phyloP scores from a whole-genome alignment of 2,888 invertebrate species.

The Micoletzkya japonica region DNA sequence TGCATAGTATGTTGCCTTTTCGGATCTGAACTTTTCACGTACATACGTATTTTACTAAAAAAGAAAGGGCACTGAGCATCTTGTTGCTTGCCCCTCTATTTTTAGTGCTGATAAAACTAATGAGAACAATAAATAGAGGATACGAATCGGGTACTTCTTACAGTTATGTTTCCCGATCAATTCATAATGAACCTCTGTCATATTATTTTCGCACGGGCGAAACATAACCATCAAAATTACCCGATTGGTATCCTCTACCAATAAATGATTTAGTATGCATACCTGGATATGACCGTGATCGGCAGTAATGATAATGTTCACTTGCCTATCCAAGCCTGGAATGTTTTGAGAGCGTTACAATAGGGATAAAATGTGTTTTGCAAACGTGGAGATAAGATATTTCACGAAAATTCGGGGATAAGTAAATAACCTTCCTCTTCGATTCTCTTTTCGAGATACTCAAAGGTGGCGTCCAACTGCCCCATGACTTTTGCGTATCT shows the following conservation, averaged over 20 bases:
- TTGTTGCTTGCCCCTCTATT: too few species aligned
- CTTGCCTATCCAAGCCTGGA: background rate
- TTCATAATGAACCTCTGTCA: too few species aligned
- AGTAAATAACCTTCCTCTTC: background rate
- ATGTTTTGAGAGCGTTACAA: background rate
- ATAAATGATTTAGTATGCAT: conserved; percentile 7
- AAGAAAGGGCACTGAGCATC: too few species aligned
- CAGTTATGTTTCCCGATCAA: too few species aligned
- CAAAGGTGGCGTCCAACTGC: background rate
- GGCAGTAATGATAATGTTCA: conserved; percentile 66
- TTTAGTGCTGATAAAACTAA: too few species aligned
- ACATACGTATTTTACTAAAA: too few species aligned
- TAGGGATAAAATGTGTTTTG: too few species aligned
- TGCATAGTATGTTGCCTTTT: conserved; percentile 21
- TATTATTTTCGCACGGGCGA: too few species aligned
- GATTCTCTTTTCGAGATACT: conserved; percentile 8
- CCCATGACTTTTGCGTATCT: conserved; percentile 33
- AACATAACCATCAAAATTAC: too few species aligned
- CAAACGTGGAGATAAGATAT: background rate
- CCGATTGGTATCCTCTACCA: background rate
- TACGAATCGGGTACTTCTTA: too few species aligned
- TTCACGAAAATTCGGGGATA: background rate
- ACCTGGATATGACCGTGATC: conserved; percentile 66
- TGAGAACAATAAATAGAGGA: too few species aligned
- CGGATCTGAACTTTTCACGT: conserved; percentile 21